Evolutionary conservation across 2,797 vertebrate species (phyloP).

Genomic region (Scleropages formosus): DNA sequence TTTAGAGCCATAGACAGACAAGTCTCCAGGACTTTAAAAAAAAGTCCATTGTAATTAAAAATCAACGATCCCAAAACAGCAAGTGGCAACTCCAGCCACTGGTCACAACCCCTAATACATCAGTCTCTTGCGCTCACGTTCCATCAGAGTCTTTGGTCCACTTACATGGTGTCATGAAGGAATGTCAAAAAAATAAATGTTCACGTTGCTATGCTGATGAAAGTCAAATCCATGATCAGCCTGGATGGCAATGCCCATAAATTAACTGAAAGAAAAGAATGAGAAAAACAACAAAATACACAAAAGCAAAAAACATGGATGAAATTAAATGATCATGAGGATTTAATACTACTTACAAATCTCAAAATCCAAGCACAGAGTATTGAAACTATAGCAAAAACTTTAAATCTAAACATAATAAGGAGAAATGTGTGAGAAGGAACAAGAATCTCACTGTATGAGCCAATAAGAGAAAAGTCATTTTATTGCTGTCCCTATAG

Average conservation of each 20-base stretch:
- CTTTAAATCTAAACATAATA: constrained; percentile 55
- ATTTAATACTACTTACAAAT: not conserved
- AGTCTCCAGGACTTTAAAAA: constrained; percentile 9
- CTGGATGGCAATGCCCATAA: constrained; percentile 62
- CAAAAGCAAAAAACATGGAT: constrained; percentile 48
- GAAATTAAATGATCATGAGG: constrained; percentile 24
- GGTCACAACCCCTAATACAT: constrained; percentile 39
- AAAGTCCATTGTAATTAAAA: constrained; percentile 45
- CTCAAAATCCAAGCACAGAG: constrained; percentile 36
- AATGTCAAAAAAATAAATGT: constrained; percentile 59
- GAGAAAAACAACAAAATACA: constrained; percentile 60
- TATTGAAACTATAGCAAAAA: constrained; percentile 49
- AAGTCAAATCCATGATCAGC: constrained; percentile 68
- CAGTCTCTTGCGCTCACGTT: constrained; percentile 25
- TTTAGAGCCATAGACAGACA: constrained; percentile 11
- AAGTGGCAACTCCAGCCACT: constrained; percentile 48
- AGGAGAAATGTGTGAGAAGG: constrained; percentile 44
- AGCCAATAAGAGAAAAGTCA: constrained; percentile 42
- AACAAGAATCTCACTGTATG: constrained; percentile 37
- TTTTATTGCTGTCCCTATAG: constrained; percentile 1
- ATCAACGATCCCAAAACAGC: constrained; percentile 57
- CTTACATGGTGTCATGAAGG: constrained; percentile 72
- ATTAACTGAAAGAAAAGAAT: constrained; percentile 76
- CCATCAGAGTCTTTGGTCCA: constrained; percentile 73
- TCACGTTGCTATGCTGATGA: constrained; percentile 65